Conservation (phyloP, 2,888 invertebrate genomes). For the Sepioteuthis lessoniana region DNA sequence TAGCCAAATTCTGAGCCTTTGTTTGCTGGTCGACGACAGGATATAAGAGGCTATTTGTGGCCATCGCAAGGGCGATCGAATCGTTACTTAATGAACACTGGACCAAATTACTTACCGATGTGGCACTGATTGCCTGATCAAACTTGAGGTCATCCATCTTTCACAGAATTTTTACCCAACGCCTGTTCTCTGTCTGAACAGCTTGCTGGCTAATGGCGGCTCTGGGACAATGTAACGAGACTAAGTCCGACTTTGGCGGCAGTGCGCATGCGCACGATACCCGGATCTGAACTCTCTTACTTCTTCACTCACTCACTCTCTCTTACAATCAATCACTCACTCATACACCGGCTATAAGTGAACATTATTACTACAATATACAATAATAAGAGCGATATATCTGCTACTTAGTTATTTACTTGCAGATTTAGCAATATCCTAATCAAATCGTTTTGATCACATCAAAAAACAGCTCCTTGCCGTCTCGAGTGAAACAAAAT, state of each 20-base stretch:
- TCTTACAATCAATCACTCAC: too few species aligned
- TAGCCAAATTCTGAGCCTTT: constrained; percentile 47
- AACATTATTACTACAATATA: too few species aligned
- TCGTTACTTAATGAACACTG: background rate
- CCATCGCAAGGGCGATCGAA: background rate
- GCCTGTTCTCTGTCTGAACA: constrained; percentile 35
- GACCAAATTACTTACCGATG: constrained; percentile 40
- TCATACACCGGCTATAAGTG: too few species aligned
- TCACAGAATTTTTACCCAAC: constrained; percentile 38
- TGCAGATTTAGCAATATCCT: too few species aligned
- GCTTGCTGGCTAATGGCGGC: constrained; percentile 39
- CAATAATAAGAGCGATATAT: too few species aligned
- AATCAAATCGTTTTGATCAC: too few species aligned
- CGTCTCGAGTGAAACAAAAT: too few species aligned
- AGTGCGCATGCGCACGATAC: constrained; percentile 46
- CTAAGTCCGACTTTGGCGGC: constrained; percentile 45
- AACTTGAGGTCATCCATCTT: constrained; percentile 41
- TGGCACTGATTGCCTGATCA: constrained; percentile 25
- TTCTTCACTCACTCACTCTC: background rate
- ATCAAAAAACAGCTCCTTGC: too few species aligned
- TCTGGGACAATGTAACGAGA: constrained; percentile 45
- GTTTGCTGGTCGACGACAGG: constrained; percentile 39
- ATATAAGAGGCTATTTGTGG: constrained; percentile 41
- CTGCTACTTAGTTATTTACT: too few species aligned
- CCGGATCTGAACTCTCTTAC: background rate